These are phyloP conservation scores for Meghimatium bilineatum DNA, from an alignment of 2,888 invertebrate species.

Conservation along the genomic window DNA sequence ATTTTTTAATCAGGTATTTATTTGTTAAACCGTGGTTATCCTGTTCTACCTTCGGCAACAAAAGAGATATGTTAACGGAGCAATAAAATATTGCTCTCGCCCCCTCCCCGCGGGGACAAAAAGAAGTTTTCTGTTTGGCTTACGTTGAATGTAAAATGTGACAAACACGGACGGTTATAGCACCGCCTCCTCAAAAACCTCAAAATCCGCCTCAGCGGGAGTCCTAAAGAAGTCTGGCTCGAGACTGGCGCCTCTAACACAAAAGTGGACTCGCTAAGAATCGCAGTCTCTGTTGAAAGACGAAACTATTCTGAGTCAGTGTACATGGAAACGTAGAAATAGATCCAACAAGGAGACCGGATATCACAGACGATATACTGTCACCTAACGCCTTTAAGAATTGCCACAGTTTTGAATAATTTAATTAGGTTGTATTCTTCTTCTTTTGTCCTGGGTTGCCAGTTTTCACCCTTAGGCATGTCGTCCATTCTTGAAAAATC, in stretches of 20 bases:
- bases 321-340: neutral
- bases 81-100: conserved; percentile 7
- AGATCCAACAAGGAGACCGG: neutral
- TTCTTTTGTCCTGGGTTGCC: no score
- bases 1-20: no score
- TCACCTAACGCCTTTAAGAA: no score
- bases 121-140: conserved; percentile 12
- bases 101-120: no score
- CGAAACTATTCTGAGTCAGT: no score
- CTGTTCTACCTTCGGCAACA: neutral
- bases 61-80: conserved; percentile 11
- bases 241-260: conserved; percentile 45
- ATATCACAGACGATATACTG: no score
- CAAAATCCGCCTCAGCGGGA: conserved; percentile 15
- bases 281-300: neutral
- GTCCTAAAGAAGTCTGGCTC: conserved; percentile 23
- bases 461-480: no score
- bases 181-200: neutral
- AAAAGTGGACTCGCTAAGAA: conserved; percentile 36
- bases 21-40: neutral
- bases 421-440: no score
- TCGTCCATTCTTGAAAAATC: no score
- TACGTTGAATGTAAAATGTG: conserved; percentile 15
- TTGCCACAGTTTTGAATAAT: no score
- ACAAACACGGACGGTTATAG: neutral